Evolutionary conservation across 1,140 invertebrate genomes (phyloP), one percentile per base, ranked within the genome.

Genomic region (Holcopasites calliopsidis): DNA sequence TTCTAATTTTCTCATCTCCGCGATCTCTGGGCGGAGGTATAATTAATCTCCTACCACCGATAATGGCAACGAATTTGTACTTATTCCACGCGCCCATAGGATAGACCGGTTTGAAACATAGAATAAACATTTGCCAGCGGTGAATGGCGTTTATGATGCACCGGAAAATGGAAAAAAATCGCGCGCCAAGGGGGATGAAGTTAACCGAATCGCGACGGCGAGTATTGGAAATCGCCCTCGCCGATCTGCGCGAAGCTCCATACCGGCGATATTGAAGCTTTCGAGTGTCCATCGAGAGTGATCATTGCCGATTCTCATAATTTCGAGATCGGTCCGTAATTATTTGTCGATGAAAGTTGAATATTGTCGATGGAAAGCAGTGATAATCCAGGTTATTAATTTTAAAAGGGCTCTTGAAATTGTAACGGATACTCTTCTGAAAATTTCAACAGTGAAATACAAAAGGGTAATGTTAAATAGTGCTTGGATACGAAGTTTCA

Each of bases 401-500:
- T n/a, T n/a, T n/a, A n/a, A n/a, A n/a, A n/a, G n/a, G n/a, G n/a
- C n/a, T n/a, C n/a, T n/a, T n/a, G n/a, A n/a, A n/a, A n/a, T n/a
- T n/a, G n/a, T n/a, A n/a, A n/a, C n/a, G 11, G 42, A 44, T 6
- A 49, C 13, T 13, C 52, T 33, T 28, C 28, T 55, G 31, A 33
- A 11, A 23, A n/a, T 44, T 3, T 3, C 18, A 49, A 7, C 2
- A n/a, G n/a, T 5, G 18, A 2, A 3, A 33, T 13, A 35, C 18
- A 21, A 57, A n/a, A 28, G 23, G 18, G 38, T 5, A 44, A 28
- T 28, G 54, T 28, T 60, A 49, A 70, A 54, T 40, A 8, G 16
- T 13, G 33, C 23, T 42, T 60, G 38, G 61, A 64, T 65, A 42
- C 49, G 57, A 49, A 60, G 31, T 71, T 58, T 71, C 55, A n/a